Conservation (phyloP, 1,140 invertebrate genomes). For the Zelostemma sp. region DNA sequence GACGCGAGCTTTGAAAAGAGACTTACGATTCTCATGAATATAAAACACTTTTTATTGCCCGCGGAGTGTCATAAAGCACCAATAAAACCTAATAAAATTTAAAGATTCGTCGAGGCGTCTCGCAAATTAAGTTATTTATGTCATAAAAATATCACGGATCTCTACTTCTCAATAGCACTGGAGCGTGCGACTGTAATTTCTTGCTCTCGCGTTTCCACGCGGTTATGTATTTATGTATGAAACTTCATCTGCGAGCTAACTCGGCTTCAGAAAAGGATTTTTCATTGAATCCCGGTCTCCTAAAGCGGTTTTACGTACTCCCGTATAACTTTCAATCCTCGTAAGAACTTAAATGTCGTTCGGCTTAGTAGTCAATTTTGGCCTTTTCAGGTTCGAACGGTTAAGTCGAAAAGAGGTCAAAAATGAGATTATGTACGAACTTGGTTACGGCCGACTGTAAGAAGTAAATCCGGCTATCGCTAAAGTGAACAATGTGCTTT, state of each 20-base stretch:
- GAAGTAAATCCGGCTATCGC: conserved; percentile 7
- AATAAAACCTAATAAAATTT: too few species aligned
- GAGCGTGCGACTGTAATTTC: conserved; percentile 16
- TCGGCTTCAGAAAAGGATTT: conserved; percentile 4
- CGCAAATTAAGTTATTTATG: conserved; percentile 9
- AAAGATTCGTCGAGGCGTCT: conserved; percentile 1
- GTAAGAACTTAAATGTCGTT: conserved; percentile 11
- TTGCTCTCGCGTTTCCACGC: conserved; percentile 16
- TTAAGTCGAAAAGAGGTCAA: background rate
- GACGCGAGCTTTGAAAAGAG: too few species aligned
- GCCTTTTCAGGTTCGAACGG: conserved; percentile 6
- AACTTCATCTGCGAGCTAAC: conserved; percentile 23
- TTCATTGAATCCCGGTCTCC: background rate
- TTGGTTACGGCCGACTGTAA: conserved; percentile 12
- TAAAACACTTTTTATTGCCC: too few species aligned
- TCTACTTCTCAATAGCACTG: conserved; percentile 22
- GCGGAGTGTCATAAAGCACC: too few species aligned
- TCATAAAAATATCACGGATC: conserved; percentile 11
- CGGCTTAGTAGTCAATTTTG: conserved; percentile 7
- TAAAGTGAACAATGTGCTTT: conserved; percentile 14
- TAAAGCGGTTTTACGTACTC: conserved; percentile 12
- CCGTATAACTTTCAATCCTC: conserved; percentile 8
- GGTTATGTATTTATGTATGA: conserved; percentile 29
- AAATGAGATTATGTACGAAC: conserved; percentile 16
- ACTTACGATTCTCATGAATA: too few species aligned